These are phyloP conservation scores for Bujurquina vittata DNA, from an alignment of 2,113 vertebrate genomes.

Conservation along the genomic window DNA sequence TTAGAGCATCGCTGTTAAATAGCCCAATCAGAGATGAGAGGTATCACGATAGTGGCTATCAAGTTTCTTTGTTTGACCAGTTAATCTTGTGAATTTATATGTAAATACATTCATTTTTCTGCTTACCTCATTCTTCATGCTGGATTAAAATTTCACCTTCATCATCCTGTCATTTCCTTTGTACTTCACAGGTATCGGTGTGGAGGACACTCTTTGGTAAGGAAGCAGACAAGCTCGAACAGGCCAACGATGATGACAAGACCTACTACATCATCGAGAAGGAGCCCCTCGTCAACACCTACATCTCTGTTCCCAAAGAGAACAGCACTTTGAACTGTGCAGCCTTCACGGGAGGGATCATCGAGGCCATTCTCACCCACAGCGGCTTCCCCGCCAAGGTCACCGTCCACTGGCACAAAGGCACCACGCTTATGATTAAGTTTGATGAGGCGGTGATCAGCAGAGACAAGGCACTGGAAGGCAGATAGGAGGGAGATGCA, in stretches of 20 bases:
- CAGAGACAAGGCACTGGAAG: conserved; percentile 87
- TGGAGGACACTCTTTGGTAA: conserved; percentile 89
- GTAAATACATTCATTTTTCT: not conserved
- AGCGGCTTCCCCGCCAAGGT: conserved; percentile 90
- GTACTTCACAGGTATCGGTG: conserved; percentile 78
- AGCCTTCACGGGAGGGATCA: conserved; percentile 87
- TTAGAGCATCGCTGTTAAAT: not conserved
- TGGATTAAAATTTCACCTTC: not conserved
- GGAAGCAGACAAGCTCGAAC: conserved; percentile 90
- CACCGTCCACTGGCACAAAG: conserved; percentile 91
- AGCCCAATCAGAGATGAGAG: not conserved
- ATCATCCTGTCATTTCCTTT: not conserved
- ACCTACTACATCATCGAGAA: conserved; percentile 92
- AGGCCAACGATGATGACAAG: conserved; percentile 89
- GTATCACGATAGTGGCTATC: not conserved
- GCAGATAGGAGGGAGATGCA: conserved; percentile 73
- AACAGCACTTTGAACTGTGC: conserved; percentile 91
- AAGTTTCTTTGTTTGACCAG: not conserved
- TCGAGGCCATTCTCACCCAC: conserved; percentile 86
- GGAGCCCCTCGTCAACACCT: conserved; percentile 87
- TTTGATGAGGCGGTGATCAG: conserved; percentile 87
- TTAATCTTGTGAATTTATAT: not conserved
- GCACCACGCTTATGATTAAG: conserved; percentile 91
- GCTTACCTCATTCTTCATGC: not conserved
- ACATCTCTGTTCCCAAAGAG: conserved; percentile 88